Conservation (phyloP, 2,888 invertebrate species). For the Dermolepida albohirtum region DNA sequence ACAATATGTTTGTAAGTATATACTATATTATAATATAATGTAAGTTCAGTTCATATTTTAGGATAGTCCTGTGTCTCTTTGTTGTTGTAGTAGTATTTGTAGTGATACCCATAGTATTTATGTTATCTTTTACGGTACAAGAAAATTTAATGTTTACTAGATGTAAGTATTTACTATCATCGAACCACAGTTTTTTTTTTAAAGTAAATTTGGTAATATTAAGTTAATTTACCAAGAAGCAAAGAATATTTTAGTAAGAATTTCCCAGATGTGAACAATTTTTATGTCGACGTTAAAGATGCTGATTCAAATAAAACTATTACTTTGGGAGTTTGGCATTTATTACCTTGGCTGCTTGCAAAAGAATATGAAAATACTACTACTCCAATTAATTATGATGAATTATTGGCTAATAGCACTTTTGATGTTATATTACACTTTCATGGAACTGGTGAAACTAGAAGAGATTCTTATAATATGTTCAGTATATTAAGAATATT, state of each 20-base stretch:
- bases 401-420: slow-evolving; percentile 66
- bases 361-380: slow-evolving; percentile 65
- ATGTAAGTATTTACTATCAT: slow-evolving; percentile 27
- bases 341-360: slow-evolving; percentile 76
- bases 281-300: slow-evolving; percentile 69
- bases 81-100: slow-evolving; percentile 68
- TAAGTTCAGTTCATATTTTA: slow-evolving; percentile 17
- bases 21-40: not conserved
- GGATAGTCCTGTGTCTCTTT: slow-evolving; percentile 33
- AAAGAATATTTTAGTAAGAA: slow-evolving; percentile 18
- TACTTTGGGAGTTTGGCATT: slow-evolving; percentile 78
- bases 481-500: slow-evolving; percentile 77
- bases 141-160: slow-evolving; percentile 65
- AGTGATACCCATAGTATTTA: slow-evolving; percentile 76
- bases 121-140: slow-evolving; percentile 75
- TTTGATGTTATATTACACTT: slow-evolving; percentile 60
- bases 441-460: slow-evolving; percentile 62
- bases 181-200: not conserved
- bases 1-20: slow-evolving; percentile 26
- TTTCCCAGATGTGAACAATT: slow-evolving; percentile 71
- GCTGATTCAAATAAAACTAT: slow-evolving; percentile 57
- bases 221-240: slow-evolving; percentile 33
- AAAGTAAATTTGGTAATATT: not conserved
- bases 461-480: slow-evolving; percentile 68
- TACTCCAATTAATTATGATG: slow-evolving; percentile 65